Conservation (phyloP, 1,140 invertebrate genomes). For the Sitodiplosis mosellana region DNA sequence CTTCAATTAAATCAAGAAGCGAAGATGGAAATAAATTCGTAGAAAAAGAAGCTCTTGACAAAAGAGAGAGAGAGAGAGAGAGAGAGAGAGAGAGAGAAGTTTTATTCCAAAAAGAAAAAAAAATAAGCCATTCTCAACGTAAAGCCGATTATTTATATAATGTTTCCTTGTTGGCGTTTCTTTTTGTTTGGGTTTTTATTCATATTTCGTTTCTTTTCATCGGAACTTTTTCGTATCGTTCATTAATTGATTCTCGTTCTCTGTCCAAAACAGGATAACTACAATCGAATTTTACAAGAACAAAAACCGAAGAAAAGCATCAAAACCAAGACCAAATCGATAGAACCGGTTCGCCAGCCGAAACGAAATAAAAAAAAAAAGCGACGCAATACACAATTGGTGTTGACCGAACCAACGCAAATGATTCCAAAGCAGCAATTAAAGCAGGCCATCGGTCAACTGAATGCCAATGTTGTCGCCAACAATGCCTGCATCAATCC, state of each 20-base stretch:
- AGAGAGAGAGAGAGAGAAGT: neutral
- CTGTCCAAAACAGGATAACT: conserved; percentile 43
- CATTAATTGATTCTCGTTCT: conserved; percentile 1
- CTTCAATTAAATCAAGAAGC: too few species aligned
- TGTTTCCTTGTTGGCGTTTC: too few species aligned
- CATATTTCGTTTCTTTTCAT: neutral
- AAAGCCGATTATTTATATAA: too few species aligned
- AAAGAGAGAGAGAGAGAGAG: neutral
- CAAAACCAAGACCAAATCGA: conserved; percentile 51
- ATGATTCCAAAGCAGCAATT: too few species aligned
- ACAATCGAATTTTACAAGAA: conserved; percentile 47
- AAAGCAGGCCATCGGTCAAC: too few species aligned
- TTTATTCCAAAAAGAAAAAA: too few species aligned
- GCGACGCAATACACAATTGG: neutral
- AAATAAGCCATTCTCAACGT: too few species aligned
- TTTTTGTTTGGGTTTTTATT: too few species aligned
- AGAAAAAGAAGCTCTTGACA: too few species aligned
- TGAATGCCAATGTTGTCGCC: too few species aligned
- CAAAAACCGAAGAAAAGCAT: conserved; percentile 54
- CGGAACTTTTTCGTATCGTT: neutral
- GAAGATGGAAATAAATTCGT: too few species aligned
- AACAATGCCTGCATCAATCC: conserved; percentile 9
- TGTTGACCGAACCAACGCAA: conserved; percentile 6
- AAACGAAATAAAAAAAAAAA: conserved; percentile 33
- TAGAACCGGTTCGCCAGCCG: conserved; percentile 44